Base-by-base conservation (phyloP, 2,888 invertebrate genomes). In the Ormyrus labotus region DNA sequence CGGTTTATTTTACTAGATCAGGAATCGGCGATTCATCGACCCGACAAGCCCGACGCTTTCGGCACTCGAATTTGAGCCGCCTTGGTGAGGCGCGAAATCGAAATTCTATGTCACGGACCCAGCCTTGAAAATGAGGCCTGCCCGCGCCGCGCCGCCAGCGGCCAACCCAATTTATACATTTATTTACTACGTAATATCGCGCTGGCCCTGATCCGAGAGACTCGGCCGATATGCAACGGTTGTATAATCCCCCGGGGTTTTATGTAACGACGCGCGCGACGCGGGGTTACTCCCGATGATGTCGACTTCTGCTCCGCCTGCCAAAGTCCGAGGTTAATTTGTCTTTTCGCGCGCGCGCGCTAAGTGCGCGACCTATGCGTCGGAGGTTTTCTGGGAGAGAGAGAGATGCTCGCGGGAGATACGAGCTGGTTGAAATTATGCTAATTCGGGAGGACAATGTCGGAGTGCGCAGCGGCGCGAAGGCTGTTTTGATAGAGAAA, bases 31-130 rank as follows among this genome's bases (percentile, higher is more conserved):
- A 19, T 19, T 19, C 19, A 19, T 19, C 19, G 19, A 19, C 19
- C n/a, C n/a, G n/a, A n/a, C n/a, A 19, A 19, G 0, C 19, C 19
- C 19, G 19, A 19, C 19, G 19, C 19, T 19, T 19, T 19, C 19
- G 19, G 19, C 19, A 19, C 19, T 19, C 19, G 19, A 19, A 19
- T 19, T 19, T 0, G 19, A 19, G 19, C 19, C 19, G 19, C 19
- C 19, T 19, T 19, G 13, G 13, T 13, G 51, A 8, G 64, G 45
- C n/a, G 65, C 45, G 64, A 75, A 67, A 80, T 73, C 63, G 83
- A 87, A 86, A 87, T 88, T 88, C 86, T 86, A 87, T 88, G 87
- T 87, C 88, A 88, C 81, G 87, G 86, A 86, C 86, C 84, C 79
- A 87, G 83, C 88, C 88, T 88, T 88, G 86, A 85, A 19, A 19